Base-by-base conservation (phyloP, 1,140 invertebrate genomes). In the Muscidifurax raptorellus region DNA sequence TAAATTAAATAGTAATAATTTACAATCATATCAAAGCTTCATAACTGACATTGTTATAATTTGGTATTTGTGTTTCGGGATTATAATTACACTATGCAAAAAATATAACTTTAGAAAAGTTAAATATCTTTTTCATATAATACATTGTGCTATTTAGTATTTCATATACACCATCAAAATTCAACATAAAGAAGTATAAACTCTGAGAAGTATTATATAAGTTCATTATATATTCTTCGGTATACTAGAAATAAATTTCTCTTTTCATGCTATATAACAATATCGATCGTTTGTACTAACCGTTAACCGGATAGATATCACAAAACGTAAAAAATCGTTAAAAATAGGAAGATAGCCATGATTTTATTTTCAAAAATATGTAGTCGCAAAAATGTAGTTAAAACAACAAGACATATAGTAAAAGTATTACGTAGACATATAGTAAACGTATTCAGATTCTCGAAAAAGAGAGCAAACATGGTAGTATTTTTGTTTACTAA, bases 51-150 rank as follows among this genome's bases (percentile, higher is more conserved):
- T 69, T 69, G 5, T 69, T 69, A 69, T 15, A 30, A 30, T 18
- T 74, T 40, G 22, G 32, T 40, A 74, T 1, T 69, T 7, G 67
- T 69, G 7, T 69, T 69, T 36, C 22, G 12, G 32, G n/a, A 12
- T 30, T 74, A 36, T 28, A 74, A 32, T 72, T 36, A 32, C 15
- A 74, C 10, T 10, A 74, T 40, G 71, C 71, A 47, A 76, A 83
- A 67, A 78, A 71, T 79, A 83, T 69, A 78, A 32, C 30, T 69
- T 69, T 40, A 30, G 28, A 77, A 83, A 77, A 77, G 15, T 77
- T 64, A 40, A 22, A 67, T 64, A 76, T 82, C 67, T 64, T 69
- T 28, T 67, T 79, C 22, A 25, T 67, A 79, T 25, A 79, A 76
- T 67, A 44, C 10, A 0, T 66, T 83, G 64, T 22, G 28, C 28